Base-by-base conservation (phyloP, 2,113 vertebrate genomes). In the Lagopus muta region DNA sequence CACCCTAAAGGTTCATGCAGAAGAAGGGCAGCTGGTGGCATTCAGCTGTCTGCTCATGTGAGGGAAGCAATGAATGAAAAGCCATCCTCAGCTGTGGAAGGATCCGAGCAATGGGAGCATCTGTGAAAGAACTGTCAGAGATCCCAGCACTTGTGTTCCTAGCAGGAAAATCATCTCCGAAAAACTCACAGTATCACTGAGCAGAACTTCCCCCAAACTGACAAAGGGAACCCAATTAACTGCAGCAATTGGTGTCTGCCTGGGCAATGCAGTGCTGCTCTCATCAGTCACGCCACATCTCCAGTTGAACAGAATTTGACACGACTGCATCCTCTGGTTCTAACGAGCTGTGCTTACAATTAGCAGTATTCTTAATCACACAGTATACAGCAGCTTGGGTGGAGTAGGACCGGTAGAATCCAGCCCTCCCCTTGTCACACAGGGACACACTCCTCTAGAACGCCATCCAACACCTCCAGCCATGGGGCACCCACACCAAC, bases 261-360 rank as follows among this genome's bases (percentile, higher is more conserved):
- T 0, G 3, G 40, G 62, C 36, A 85, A 42, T 40, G 85, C n/a
- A 75, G 38, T 2, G 3, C 18, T 82, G n/a, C 75, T 90, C 42
- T 32, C 21, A 67, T 22, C 30, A 71, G 55, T 9, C 65, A 72
- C 2, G n/a, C 25, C 20, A n/a, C 21, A 40, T 21, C 32, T 58
- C 8, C 27, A 55, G 27, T 34, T 70, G 47, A 81, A 76, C n/a
- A 66, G 36, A 6, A 54, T 43, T 3, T 43, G 18, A 14, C 30
- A 34, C 0, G 19, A 55, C 79, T 62, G 67, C 1, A 4, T 3
- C 4, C 11, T 10, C 21, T 8, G 6, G 7, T 25, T 87, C 43
- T 47, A 50, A 2, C 15, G 30, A 87, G 32, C 21, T 81, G 27
- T 22, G 15, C 28, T 69, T 69, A 30, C 64, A 69, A 19, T 16